Evolutionary conservation across 2,888 invertebrate genomes (phyloP).

Genomic region (Acanthosepion esculentum): DNA sequence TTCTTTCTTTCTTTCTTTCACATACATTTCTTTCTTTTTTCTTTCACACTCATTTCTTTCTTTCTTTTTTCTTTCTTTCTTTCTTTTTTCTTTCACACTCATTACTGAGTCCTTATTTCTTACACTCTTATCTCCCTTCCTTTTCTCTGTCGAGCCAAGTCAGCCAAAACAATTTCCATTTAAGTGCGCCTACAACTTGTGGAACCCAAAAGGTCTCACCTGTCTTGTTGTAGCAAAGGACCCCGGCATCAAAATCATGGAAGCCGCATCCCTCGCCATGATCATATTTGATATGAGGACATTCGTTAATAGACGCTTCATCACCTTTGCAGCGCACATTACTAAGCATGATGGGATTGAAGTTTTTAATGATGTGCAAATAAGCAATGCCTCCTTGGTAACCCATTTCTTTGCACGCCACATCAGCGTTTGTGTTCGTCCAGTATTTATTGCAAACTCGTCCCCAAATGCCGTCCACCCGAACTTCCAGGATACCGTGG

Average conservation of each 20-base stretch:
- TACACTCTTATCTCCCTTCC: too few relatives aligned
- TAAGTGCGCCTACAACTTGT: too few relatives aligned
- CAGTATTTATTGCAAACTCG: constrained; percentile 85
- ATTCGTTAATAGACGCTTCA: constrained; percentile 56
- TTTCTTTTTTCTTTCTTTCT: too few relatives aligned
- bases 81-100: too few relatives aligned
- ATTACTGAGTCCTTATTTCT: too few relatives aligned
- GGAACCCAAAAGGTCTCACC: constrained; percentile 54
- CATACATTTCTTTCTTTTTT: too few relatives aligned
- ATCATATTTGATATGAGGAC: constrained; percentile 55
- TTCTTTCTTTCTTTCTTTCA: too few relatives aligned
- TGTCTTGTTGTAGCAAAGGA: constrained; percentile 65
- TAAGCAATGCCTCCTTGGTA: constrained; percentile 67
- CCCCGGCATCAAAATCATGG: constrained; percentile 63
- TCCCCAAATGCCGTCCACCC: constrained; percentile 82
- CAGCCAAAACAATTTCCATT: too few relatives aligned
- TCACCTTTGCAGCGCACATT: constrained; percentile 59
- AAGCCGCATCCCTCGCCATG: constrained; percentile 61
- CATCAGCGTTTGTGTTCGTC: constrained; percentile 81
- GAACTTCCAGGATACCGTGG: constrained; percentile 79
- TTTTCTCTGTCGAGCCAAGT: too few relatives aligned
- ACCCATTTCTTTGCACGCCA: constrained; percentile 72
- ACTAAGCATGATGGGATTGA: constrained; percentile 62
- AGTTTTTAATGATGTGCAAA: constrained; percentile 59
- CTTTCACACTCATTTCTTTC: too few relatives aligned